Evolutionary conservation across 2,113 vertebrate genomes (phyloP), one percentile per base, ranked within the genome.

Genomic region (Rostratula benghalensis): DNA sequence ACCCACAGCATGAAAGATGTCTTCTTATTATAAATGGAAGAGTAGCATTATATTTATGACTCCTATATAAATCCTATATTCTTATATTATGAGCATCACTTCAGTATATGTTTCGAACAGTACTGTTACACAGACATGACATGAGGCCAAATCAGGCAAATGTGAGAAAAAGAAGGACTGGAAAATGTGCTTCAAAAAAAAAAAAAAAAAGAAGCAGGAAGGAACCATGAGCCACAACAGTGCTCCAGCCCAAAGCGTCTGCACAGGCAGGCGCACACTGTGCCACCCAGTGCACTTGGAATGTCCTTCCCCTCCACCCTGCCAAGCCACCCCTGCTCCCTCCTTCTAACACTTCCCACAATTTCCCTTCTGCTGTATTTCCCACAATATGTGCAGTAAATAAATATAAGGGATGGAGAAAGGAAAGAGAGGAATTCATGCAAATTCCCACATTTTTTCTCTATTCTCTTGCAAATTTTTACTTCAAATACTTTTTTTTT

Each of bases 201-300:
- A n/a, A 50, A 69, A 30, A 27, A 14, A 68, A 88, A 53, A 14
- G 41, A 24, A 13, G 11, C 56, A 94, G 86, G 90, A 95, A 96
- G 65, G 77, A 96, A 79, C 41, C 31, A 69, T 61, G 22, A 89
- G 50, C 83, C 61, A 87, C 83, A 95, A 35, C 7, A 82, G 39
- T n/a, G 57, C n/a, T 95, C 69, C 53, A 82, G 45, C 45, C 69
- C 74, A 31, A 92, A 78, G 39, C 3, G 39, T 73, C 80, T 87
- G 50, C 25, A 11, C 35, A 78, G 69, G 39, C 53, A 90, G 75
- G 18, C 13, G 0, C 33, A n/a, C 16, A 3, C 53, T 73, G 37
- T 93, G 94, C 80, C 91, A 84, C 89, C 83, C 77, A 88, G 74
- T 35, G 50, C 35, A 54, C 57, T 90, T 95, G 86, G 83, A 91